These are phyloP conservation scores for Podiceps cristatus DNA, from an alignment of 2,113 vertebrate genomes.

Conservation along the genomic window DNA sequence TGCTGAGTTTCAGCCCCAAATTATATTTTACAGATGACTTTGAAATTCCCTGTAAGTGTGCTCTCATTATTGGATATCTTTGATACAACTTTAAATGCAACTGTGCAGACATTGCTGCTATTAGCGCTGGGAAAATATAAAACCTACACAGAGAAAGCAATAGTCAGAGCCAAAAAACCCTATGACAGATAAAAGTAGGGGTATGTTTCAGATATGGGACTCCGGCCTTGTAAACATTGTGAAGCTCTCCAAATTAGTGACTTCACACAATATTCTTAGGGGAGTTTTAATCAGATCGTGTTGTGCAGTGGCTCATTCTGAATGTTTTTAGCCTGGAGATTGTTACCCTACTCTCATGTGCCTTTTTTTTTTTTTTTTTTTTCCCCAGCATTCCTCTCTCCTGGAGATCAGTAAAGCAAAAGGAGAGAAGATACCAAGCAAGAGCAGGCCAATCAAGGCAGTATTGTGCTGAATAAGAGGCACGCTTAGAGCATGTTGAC, in stretches of 20 bases:
- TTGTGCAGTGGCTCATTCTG: slow-evolving; percentile 3
- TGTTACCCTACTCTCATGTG: not conserved
- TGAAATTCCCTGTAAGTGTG: slow-evolving; percentile 53
- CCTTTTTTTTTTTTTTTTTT: not conserved
- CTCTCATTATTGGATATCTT: slow-evolving; percentile 51
- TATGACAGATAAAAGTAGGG: slow-evolving; percentile 4
- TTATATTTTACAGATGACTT: slow-evolving; percentile 59
- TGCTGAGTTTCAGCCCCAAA: slow-evolving; percentile 59
- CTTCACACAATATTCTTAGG: slow-evolving; percentile 8
- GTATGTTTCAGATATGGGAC: not conserved
- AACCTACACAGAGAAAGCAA: slow-evolving; percentile 19
- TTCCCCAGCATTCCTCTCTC: not conserved
- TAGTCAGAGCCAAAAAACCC: not conserved
- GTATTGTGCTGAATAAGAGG: slow-evolving; percentile 22
- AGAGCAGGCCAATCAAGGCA: slow-evolving; percentile 41
- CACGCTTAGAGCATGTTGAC: slow-evolving; percentile 19
- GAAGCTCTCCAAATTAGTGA: slow-evolving; percentile 40
- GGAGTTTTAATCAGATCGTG: slow-evolving; percentile 13
- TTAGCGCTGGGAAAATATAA: slow-evolving; percentile 28
- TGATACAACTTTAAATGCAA: slow-evolving; percentile 55
- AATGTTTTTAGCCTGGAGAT: slow-evolving; percentile 19
- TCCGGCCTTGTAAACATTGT: not conserved
- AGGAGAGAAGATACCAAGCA: slow-evolving; percentile 50
- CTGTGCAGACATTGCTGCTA: not conserved
- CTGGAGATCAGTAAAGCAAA: slow-evolving; percentile 2